A percentile compares a stretch with the other conserved stretches of the same genome.
Conservation (phyloP, 2,888 invertebrate species). For the Drosophila rubida region DNA sequence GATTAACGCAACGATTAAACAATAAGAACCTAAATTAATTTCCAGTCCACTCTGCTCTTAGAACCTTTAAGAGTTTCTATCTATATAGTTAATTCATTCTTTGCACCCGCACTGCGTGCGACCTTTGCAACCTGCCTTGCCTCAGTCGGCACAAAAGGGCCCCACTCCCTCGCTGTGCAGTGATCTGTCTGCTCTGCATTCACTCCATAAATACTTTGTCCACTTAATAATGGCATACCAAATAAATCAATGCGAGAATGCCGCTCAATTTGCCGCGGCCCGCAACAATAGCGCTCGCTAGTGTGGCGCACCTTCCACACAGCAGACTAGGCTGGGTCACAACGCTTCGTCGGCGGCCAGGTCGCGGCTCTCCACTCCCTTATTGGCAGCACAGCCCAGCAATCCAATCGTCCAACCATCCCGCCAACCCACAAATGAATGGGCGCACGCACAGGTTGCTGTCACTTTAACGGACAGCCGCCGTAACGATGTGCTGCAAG, state of each 20-base stretch:
- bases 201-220: slow-evolving; percentile 64
- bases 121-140: slow-evolving; percentile 43
- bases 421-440: slow-evolving; percentile 34
- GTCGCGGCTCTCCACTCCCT: slow-evolving; percentile 45
- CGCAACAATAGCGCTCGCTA: slow-evolving; percentile 12
- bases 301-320: slow-evolving; percentile 38
- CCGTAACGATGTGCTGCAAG: slow-evolving; percentile 42
- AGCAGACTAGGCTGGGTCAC: slow-evolving; percentile 42
- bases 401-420: slow-evolving; percentile 34
- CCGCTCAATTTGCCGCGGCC: slow-evolving; percentile 52
- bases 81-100: background rate
- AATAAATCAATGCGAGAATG: slow-evolving; percentile 69
- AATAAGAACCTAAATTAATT: background rate
- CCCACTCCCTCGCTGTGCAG: background rate
- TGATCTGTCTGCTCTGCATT: slow-evolving; percentile 29
- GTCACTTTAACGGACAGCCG: slow-evolving; percentile 25
- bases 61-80: no score
- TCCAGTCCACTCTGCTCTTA: no score
- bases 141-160: slow-evolving; percentile 36
- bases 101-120: slow-evolving; percentile 5
- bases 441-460: slow-evolving; percentile 60
- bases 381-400: slow-evolving; percentile 5
- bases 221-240: slow-evolving; percentile 51
- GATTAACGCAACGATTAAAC: background rate
- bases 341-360: slow-evolving; percentile 34